A percentile compares a stretch with the other conserved stretches of the same genome.
Conservation (phyloP, 2,888 invertebrate species). For the Eledona agricola region DNA sequence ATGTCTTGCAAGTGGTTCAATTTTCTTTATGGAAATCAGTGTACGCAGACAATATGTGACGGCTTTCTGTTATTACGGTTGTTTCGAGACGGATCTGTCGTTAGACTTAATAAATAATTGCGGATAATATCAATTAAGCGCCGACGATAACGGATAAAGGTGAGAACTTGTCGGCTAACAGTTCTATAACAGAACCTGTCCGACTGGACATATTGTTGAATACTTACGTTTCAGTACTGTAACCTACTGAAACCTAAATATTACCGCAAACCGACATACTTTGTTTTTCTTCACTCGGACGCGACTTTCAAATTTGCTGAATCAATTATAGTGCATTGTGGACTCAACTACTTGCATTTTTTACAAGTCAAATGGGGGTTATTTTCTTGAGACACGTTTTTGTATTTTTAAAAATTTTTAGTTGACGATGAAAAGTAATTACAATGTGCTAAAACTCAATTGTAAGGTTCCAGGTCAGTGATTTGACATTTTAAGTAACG, state of each 20-base stretch:
- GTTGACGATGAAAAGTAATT: too few relatives aligned
- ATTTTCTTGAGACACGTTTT: too few relatives aligned
- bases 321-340: too few relatives aligned
- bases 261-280: slow-evolving; percentile 37
- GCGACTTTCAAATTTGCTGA: slow-evolving; percentile 24
- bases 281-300: slow-evolving; percentile 18
- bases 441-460: too few relatives aligned
- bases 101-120: slow-evolving; percentile 20
- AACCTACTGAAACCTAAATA: slow-evolving; percentile 32
- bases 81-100: slow-evolving; percentile 2
- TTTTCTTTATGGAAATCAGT: too few relatives aligned
- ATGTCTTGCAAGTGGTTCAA: too few relatives aligned
- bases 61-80: slow-evolving; percentile 27
- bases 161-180: slow-evolving; percentile 26
- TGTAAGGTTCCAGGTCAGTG: too few relatives aligned
- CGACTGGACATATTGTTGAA: slow-evolving; percentile 12
- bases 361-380: too few relatives aligned
- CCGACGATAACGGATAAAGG: slow-evolving; percentile 31
- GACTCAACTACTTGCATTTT: too few relatives aligned
- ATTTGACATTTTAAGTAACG: too few relatives aligned
- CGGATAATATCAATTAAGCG: slow-evolving; percentile 26
- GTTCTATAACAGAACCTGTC: slow-evolving; percentile 25
- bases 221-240: slow-evolving; percentile 22
- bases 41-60: too few relatives aligned
- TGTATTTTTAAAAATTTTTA: too few relatives aligned